phyloP scores from a whole-genome alignment of 2,113 vertebrate genomes.

The Isichthys henryi region DNA sequence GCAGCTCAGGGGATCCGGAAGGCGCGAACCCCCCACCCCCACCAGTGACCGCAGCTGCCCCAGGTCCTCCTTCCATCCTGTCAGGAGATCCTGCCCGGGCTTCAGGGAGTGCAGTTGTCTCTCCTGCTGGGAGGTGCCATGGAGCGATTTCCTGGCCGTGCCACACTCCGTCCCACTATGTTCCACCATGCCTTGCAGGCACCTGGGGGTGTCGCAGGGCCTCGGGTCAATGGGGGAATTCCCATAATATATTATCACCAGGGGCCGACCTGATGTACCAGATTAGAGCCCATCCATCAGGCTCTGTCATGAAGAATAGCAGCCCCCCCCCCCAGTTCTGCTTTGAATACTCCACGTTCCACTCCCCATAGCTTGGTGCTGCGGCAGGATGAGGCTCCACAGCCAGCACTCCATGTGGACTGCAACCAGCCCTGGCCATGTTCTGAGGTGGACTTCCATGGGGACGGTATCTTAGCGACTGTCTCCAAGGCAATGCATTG shows the following conservation, averaged over 20 bases:
- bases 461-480: background rate
- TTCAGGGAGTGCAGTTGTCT: background rate
- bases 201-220: no score
- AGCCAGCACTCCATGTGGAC: background rate
- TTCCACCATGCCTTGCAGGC: background rate
- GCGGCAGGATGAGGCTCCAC: background rate
- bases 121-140: background rate
- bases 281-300: background rate
- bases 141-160: background rate
- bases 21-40: background rate
- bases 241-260: background rate
- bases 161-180: background rate
- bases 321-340: background rate
- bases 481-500: background rate
- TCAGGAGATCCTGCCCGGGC: background rate
- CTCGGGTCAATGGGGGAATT: background rate
- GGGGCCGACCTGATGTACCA: background rate
- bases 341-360: background rate
- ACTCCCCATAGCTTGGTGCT: background rate
- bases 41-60: background rate
- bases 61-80: background rate
- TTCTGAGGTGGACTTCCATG: background rate
- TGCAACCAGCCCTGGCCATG: background rate
- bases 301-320: background rate
- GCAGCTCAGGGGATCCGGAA: background rate